Base-by-base conservation (phyloP, 2,797 vertebrate genomes). In the Perodicticus potto region DNA sequence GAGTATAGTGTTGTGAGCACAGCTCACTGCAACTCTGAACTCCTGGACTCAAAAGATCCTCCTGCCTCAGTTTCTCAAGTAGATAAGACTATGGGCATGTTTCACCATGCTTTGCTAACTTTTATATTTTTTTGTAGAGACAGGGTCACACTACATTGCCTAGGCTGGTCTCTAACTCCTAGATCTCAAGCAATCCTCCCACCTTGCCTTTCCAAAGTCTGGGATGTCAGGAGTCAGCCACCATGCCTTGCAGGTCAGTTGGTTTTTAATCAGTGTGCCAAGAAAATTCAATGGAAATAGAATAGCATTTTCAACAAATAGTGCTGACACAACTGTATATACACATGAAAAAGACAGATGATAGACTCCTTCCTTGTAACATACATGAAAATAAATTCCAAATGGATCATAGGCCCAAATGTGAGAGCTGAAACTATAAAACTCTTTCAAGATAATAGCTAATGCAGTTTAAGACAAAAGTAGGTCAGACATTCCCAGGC, bases 291-390 rank as follows among this genome's bases (percentile, higher is more conserved):
- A 17, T 12, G 16, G 55, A 9, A 19, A 87, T 82, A 77, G n/a
- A 86, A 83, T 10, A 37, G 43, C 57, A 10, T 82, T 86, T 77
- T 93, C 88, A 96, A 65, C 14, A 95, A 86, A 90, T 2, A 90
- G 27, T 53, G 11, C 29, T 80, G 37, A 27, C 5, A 63, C 53
- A 87, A 91, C 14, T 72, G 65, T 12, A 88, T 72, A 72, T 72
- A 61, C 34, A 25, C 29, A 70, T 25, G 6, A 17, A 59, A 72
- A 88, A 93, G 37, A 67, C 57, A 29, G 9, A 63, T 72, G 63
- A 82, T 91, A 55, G 6, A 40, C 20, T 19, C 63, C 12, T 29
- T 78, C 45, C n/a, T 80, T 17, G 45, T 9, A 45, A 7, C 27
- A 25, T 40, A 61, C 2, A 67, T 17, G 81, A 76, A 76, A 82